These are phyloP conservation scores for Psilopsiagon aymara DNA, from an alignment of 2,113 vertebrate genomes.

Conservation along the genomic window DNA sequence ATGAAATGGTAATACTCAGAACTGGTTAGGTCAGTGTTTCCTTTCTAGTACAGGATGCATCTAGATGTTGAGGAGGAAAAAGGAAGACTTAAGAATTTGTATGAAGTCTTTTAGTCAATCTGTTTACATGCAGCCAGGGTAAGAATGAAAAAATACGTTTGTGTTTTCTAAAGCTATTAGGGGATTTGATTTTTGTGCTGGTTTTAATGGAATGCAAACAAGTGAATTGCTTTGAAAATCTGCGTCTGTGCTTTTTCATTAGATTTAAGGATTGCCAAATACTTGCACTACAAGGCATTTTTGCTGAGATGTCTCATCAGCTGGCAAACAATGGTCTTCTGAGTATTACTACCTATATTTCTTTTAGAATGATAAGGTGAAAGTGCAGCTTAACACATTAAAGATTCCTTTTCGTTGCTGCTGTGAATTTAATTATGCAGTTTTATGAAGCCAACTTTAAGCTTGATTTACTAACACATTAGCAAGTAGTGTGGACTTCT, in stretches of 20 bases:
- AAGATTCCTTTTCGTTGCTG: background rate
- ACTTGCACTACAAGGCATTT: background rate
- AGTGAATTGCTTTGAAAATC: background rate
- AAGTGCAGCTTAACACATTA: background rate
- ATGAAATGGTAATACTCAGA: background rate
- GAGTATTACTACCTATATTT: background rate
- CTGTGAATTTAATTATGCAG: background rate
- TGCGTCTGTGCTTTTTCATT: background rate
- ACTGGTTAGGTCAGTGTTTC: background rate
- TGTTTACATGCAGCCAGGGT: background rate
- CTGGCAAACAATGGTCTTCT: background rate
- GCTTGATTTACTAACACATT: background rate
- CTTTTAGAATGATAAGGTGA: background rate
- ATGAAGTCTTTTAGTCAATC: background rate
- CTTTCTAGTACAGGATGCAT: background rate
- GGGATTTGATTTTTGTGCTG: background rate
- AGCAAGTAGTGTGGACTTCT: background rate
- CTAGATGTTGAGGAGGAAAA: background rate
- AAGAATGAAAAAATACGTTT: background rate
- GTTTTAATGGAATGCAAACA: background rate
- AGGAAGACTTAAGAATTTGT: background rate
- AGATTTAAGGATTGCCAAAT: background rate
- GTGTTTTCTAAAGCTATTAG: background rate
- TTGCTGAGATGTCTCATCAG: background rate
- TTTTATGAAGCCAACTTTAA: background rate